Evolutionary conservation across 1,140 invertebrate species (phyloP).

Genomic region (Drosophila persimilis): DNA sequence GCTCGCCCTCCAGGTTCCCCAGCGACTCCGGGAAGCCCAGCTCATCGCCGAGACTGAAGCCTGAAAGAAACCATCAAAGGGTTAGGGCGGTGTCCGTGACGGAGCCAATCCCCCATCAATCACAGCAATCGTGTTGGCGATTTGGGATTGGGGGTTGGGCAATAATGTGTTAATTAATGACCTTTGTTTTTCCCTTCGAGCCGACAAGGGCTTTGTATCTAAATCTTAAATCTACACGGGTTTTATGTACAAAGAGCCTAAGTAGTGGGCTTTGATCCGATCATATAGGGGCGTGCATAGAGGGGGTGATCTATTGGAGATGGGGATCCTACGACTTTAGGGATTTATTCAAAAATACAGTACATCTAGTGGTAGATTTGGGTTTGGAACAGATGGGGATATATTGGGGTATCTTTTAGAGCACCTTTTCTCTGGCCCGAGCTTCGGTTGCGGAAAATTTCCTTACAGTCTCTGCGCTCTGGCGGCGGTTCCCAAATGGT

Average conservation of each 20-base stretch:
- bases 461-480: too few species aligned
- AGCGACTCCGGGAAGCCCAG: conserved; percentile 91
- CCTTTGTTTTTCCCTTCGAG: conserved; percentile 41
- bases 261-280: not conserved
- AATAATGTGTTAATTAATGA: conserved; percentile 58
- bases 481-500: too few species aligned
- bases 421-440: too few species aligned
- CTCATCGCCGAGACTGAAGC: conserved; percentile 92
- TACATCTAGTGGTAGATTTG: too few species aligned
- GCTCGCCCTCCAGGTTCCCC: conserved; percentile 88
- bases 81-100: conserved; percentile 8
- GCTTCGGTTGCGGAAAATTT: too few species aligned
- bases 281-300: not conserved
- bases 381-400: too few species aligned
- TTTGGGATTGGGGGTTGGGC: conserved; percentile 33
- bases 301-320: not conserved
- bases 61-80: conserved; percentile 82
- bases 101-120: conserved; percentile 41
- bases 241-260: conserved; percentile 26
- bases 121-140: conserved; percentile 22
- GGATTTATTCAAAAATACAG: too few species aligned
- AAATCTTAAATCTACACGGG: conserved; percentile 28
- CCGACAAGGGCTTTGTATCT: conserved; percentile 24
- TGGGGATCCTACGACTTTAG: too few species aligned
- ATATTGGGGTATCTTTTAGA: too few species aligned